A percentile compares a stretch with the other conserved stretches of the same genome.
These are phyloP conservation scores for Myotis planiceps DNA, from an alignment of 2,797 vertebrate genomes.

Conservation along the genomic window DNA sequence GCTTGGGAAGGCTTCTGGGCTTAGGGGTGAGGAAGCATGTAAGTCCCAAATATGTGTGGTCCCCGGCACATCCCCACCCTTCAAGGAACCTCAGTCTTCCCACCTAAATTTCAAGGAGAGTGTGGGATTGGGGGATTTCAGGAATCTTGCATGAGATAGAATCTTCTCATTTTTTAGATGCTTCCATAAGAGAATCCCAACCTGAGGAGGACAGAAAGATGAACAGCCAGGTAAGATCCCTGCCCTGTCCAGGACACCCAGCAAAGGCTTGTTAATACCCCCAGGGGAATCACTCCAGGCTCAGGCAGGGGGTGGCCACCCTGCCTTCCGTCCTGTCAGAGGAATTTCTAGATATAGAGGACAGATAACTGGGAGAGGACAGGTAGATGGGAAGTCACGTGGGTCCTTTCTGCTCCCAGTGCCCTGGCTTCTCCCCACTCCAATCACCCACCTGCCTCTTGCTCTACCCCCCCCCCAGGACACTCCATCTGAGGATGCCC, in stretches of 20 bases:
- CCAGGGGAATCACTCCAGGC: not conserved
- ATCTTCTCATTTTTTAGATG: not conserved
- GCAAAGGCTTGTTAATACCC: not conserved
- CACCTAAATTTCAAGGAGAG: not conserved
- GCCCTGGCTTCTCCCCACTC: accelerated
- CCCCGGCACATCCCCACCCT: not conserved
- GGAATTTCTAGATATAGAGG: not conserved
- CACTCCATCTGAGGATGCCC: not conserved
- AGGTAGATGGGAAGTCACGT: not conserved
- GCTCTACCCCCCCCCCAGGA: not conserved
- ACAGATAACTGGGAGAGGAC: not conserved
- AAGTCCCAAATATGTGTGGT: not conserved
- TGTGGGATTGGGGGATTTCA: not conserved
- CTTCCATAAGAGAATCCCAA: not conserved
- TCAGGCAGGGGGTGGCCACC: accelerated
- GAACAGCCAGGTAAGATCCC: not conserved
- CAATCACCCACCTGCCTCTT: not conserved
- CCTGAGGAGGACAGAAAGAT: not conserved
- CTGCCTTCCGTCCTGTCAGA: accelerated
- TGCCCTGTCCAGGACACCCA: not conserved
- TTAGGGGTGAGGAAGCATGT: not conserved
- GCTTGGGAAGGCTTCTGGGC: not conserved
- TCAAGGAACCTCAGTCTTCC: not conserved
- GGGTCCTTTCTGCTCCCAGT: not conserved
- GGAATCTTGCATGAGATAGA: not conserved